A percentile compares a stretch with the other conserved stretches of the same genome.
Conservation (phyloP, 2,888 invertebrate species). For the Lydus trimaculatus region DNA sequence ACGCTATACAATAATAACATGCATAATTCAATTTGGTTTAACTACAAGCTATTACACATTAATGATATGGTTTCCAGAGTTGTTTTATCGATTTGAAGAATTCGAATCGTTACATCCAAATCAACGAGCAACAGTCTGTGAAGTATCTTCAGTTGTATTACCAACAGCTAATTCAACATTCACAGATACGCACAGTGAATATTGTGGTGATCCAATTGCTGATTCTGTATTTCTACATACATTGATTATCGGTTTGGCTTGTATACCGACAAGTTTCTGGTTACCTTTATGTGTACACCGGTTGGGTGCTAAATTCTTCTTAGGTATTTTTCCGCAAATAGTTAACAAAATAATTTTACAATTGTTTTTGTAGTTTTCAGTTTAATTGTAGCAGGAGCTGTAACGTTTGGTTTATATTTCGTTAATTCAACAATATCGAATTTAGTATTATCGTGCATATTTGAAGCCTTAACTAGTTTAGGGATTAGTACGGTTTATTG, state of each 20-base stretch:
- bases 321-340: slow-evolving; percentile 64
- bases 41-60: slow-evolving; percentile 89
- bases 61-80: slow-evolving; percentile 92
- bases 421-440: slow-evolving; percentile 76
- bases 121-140: slow-evolving; percentile 76
- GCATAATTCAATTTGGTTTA: slow-evolving; percentile 83
- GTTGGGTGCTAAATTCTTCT: slow-evolving; percentile 81
- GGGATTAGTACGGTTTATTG: slow-evolving; percentile 83
- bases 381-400: slow-evolving; percentile 74
- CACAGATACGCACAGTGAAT: slow-evolving; percentile 61
- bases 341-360: background rate
- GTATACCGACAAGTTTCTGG: slow-evolving; percentile 82
- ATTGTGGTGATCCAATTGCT: slow-evolving; percentile 71
- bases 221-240: slow-evolving; percentile 77
- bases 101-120: slow-evolving; percentile 73
- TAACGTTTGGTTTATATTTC: slow-evolving; percentile 78
- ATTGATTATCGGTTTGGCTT: slow-evolving; percentile 79
- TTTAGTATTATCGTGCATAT: slow-evolving; percentile 77
- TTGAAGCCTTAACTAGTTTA: slow-evolving; percentile 80
- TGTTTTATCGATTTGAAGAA: slow-evolving; percentile 84
- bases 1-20: slow-evolving; percentile 77
- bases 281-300: slow-evolving; percentile 80
- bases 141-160: slow-evolving; percentile 73
- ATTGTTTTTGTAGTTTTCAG: slow-evolving; percentile 70
- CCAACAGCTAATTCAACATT: slow-evolving; percentile 54